Conservation (phyloP, 2,113 vertebrate genomes). For the Oncorhynchus masou region DNA sequence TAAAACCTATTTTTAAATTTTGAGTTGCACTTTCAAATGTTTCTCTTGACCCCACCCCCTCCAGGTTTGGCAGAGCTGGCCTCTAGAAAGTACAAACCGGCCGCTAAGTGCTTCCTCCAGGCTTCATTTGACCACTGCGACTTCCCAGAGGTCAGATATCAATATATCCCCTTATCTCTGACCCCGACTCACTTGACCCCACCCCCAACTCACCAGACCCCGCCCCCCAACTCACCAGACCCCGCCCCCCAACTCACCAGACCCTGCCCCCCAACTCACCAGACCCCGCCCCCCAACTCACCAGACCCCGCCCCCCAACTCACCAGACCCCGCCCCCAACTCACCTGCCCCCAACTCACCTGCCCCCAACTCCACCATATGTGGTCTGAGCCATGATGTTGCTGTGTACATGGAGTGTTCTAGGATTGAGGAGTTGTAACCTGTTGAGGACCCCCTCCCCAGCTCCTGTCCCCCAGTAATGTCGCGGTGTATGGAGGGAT, state of each 20-base stretch:
- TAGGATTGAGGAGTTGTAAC: too few species aligned
- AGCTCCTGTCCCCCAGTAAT: conserved; percentile 91
- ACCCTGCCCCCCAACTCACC: too few species aligned
- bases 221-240: background rate
- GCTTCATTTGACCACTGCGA: conserved; percentile 96
- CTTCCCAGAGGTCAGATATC: conserved; percentile 87
- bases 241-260: too few species aligned
- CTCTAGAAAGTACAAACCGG: conserved; percentile 92
- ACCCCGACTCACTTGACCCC: too few species aligned
- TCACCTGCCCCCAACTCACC: too few species aligned
- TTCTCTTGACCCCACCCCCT: background rate
- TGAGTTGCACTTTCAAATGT: background rate
- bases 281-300: too few species aligned
- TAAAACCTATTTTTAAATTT: too few species aligned
- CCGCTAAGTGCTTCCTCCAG: conserved; percentile 92
- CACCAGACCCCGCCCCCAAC: too few species aligned
- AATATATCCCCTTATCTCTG: background rate
- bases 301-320: too few species aligned
- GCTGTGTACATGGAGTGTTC: too few species aligned
- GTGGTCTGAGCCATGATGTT: too few species aligned
- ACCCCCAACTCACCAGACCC: background rate
- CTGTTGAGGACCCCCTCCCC: background rate
- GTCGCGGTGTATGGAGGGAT: conserved; percentile 92
- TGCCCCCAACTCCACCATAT: too few species aligned
- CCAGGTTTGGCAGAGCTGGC: conserved; percentile 89